phyloP scores from a whole-genome alignment of 2,797 vertebrate genomes.

The Myotis pilosus region DNA sequence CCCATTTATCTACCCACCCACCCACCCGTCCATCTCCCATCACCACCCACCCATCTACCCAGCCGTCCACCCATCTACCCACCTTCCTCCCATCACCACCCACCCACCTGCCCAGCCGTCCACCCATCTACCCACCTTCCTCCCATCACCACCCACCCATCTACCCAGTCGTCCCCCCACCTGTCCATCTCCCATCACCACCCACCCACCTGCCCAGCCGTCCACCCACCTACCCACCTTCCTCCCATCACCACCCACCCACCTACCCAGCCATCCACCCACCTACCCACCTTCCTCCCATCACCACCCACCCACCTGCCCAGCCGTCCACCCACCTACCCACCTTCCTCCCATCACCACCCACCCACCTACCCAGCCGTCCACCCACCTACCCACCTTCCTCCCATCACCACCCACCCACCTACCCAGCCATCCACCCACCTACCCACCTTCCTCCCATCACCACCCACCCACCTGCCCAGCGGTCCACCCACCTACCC shows the following conservation, averaged over 20 bases:
- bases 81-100: background rate
- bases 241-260: too few relatives aligned
- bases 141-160: background rate
- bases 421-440: background rate
- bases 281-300: background rate
- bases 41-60: background rate
- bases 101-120: background rate
- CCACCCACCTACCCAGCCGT: too few relatives aligned
- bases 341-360: background rate
- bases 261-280: background rate
- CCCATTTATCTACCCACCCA: background rate
- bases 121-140: too few relatives aligned
- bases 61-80: too few relatives aligned
- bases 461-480: background rate
- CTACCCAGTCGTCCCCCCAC: background rate
- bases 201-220: too few relatives aligned
- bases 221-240: background rate
- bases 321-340: too few relatives aligned
- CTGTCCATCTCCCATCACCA: background rate
- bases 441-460: background rate
- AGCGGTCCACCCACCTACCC: background rate
- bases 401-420: too few relatives aligned
- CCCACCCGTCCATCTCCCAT: background rate
- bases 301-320: too few relatives aligned
- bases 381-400: too few relatives aligned